Evolutionary conservation across 2,113 vertebrate species (phyloP).

Genomic region (Dromiciops gliroides): DNA sequence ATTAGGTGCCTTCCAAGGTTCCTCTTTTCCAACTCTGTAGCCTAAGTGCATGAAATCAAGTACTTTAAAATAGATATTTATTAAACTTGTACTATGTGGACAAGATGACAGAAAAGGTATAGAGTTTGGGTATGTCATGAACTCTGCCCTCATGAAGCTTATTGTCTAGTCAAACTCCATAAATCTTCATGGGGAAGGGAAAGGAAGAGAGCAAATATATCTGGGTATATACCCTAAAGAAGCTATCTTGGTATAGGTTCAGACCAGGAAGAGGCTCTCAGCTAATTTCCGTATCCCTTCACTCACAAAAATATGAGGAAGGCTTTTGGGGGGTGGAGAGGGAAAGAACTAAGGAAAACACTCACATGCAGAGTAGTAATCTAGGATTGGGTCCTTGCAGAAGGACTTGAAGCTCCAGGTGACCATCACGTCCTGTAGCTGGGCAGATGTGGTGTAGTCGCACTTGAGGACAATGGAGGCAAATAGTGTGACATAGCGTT

Average conservation of each 20-base stretch:
- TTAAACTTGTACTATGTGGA: background rate
- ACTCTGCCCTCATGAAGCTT: background rate
- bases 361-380: slow-evolving; percentile 93
- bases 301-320: background rate
- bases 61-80: background rate
- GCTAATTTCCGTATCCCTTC: background rate
- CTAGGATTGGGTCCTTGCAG: slow-evolving; percentile 96
- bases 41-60: background rate
- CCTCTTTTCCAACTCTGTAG: background rate
- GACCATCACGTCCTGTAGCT: slow-evolving; percentile 90
- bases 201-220: background rate
- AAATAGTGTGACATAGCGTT: slow-evolving; percentile 90
- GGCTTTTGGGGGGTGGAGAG: background rate
- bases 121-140: background rate
- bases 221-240: background rate
- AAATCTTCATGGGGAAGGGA: background rate
- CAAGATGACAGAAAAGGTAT: background rate
- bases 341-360: background rate
- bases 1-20: background rate
- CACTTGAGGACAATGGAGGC: slow-evolving; percentile 89
- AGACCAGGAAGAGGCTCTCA: background rate
- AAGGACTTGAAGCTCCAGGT: slow-evolving; percentile 96
- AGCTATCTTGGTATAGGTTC: background rate
- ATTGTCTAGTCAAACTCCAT: background rate
- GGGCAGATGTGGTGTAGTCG: slow-evolving; percentile 94